These are phyloP conservation scores for Rafetus swinhoei DNA, from an alignment of 2,113 vertebrate genomes.

Conservation along the genomic window DNA sequence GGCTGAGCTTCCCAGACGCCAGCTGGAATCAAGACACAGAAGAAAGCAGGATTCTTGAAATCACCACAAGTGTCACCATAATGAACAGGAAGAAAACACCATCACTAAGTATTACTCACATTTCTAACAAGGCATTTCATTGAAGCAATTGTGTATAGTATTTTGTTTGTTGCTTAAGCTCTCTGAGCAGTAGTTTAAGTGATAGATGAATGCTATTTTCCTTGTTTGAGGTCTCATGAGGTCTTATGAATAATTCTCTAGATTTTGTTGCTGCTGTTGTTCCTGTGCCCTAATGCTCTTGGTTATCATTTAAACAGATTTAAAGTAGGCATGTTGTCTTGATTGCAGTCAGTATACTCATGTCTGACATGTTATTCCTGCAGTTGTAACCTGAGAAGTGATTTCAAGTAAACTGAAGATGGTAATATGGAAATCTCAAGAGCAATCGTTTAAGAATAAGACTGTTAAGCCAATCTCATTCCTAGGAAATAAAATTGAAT, in stretches of 20 bases:
- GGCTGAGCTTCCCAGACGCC: no score
- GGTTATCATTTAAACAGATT: background rate
- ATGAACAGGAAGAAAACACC: background rate
- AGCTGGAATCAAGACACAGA: background rate
- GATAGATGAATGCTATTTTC: background rate
- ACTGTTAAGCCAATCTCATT: no score
- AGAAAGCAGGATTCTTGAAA: background rate
- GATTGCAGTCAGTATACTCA: background rate
- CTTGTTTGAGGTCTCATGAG: background rate
- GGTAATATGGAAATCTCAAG: no score
- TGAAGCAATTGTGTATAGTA: background rate
- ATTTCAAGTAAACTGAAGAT: no score
- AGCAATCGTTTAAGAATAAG: no score
- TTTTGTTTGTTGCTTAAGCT: background rate
- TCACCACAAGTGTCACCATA: background rate
- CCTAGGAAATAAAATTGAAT: no score
- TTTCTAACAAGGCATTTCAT: background rate
- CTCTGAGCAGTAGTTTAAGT: background rate
- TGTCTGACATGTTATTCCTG: background rate
- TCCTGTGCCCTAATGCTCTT: background rate
- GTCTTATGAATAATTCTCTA: background rate
- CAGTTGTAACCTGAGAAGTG: no score
- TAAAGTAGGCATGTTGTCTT: background rate
- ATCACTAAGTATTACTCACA: background rate
- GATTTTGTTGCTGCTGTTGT: background rate